Percentiles rank a stretch among this genome's conserved stretches.
These are phyloP conservation scores for Netelia virgata DNA, from an alignment of 2,888 invertebrate genomes.

Conservation along the genomic window DNA sequence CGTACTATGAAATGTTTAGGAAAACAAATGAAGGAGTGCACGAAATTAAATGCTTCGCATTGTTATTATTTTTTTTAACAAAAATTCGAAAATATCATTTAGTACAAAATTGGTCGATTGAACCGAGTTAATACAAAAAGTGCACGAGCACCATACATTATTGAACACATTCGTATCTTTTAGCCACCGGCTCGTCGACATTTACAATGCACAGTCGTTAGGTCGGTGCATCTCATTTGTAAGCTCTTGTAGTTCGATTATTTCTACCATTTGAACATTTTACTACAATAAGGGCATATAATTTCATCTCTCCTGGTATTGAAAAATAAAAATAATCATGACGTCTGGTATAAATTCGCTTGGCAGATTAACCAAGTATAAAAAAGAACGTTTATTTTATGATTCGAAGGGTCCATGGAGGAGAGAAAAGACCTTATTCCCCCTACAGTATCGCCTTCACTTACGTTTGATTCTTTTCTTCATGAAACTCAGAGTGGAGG, in stretches of 20 bases:
- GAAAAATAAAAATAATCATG: background rate
- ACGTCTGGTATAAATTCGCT: too few relatives aligned
- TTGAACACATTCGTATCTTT: conserved; percentile 39
- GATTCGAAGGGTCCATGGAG: background rate
- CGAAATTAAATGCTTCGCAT: background rate
- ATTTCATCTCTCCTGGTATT: background rate
- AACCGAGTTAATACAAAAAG: conserved; percentile 25
- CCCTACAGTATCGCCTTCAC: background rate
- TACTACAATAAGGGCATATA: background rate
- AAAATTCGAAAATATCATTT: conserved; percentile 17
- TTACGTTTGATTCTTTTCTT: background rate
- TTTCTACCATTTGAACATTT: background rate
- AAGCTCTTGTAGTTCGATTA: conserved; percentile 1
- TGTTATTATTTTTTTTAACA: conserved; percentile 17
- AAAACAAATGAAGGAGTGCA: background rate
- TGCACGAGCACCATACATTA: conserved; percentile 11
- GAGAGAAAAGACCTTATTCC: background rate
- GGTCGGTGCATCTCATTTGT: conserved; percentile 5
- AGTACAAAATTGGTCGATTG: conserved; percentile 42
- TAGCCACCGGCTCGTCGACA: background rate
- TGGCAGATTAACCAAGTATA: background rate
- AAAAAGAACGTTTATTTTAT: background rate
- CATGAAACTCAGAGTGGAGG: background rate
- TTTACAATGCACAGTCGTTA: background rate
- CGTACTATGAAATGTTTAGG: background rate